Conservation (phyloP, 2,888 invertebrate species). For the Cynaeus angustus region DNA sequence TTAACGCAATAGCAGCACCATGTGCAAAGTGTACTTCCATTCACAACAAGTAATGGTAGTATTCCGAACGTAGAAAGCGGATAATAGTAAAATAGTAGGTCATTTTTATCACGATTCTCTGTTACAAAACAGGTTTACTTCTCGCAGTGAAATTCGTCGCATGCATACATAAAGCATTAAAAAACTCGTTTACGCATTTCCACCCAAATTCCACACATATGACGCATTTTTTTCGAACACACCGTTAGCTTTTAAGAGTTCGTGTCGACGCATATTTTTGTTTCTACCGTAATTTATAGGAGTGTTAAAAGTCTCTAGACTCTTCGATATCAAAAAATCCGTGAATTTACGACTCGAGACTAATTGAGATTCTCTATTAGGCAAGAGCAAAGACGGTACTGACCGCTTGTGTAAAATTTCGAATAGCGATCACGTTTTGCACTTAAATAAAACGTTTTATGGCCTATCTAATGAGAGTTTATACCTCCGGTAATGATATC, state of each 20-base stretch:
- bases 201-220: conserved; percentile 9
- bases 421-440: conserved; percentile 43
- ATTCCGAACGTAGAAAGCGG: conserved; percentile 52
- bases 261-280: conserved; percentile 13
- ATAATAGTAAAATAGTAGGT: conserved; percentile 54
- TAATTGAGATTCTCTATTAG: conserved; percentile 31
- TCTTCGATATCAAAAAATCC: conserved; percentile 11
- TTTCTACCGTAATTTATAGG: not conserved
- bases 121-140: conserved; percentile 51
- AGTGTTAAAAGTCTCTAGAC: conserved; percentile 13
- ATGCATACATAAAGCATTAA: conserved; percentile 22
- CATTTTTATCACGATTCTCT: conserved; percentile 52
- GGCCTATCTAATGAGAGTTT: conserved; percentile 45
- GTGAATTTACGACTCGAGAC: conserved; percentile 7
- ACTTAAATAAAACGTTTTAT: conserved; percentile 50
- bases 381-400: not conserved
- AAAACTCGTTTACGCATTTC: conserved; percentile 22
- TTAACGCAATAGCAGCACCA: conserved; percentile 38
- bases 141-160: conserved; percentile 44
- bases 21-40: conserved; percentile 48
- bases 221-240: conserved; percentile 13
- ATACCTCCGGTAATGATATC: conserved; percentile 45
- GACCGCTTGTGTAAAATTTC: conserved; percentile 8
- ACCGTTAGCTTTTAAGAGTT: not conserved
- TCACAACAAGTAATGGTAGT: conserved; percentile 51